Evolutionary conservation across 1,140 invertebrate species (phyloP), one percentile per base, ranked within the genome.

Genomic region (Rhyzopertha dominica): DNA sequence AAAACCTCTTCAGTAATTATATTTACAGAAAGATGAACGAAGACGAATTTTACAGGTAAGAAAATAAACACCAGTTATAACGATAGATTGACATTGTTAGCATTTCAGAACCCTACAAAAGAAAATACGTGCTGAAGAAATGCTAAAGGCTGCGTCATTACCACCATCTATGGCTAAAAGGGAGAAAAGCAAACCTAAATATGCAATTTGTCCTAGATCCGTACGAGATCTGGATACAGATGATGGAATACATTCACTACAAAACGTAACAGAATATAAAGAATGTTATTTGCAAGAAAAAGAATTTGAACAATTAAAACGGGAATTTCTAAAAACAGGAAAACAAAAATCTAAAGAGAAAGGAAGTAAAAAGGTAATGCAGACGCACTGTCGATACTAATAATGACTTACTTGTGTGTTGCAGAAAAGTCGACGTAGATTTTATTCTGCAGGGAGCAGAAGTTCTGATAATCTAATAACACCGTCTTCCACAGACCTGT

Each of bases 1-100:
- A 74, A 56, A 77, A 81, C 67, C 58, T 84, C 9, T 83, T 83
- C 54, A 79, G 77, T 17, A 81, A 80, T 51, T 80, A 81, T 41
- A 72, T 82, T 49, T 83, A 83, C 41, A 75, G 81, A 37, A 80
- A 78, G 55, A 81, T 80, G 71, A 70, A 79, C 29, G 80, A 84
- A 58, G 79, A 84, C 50, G 79, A 83, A 49, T 83, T 78, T 63
- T 81, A 79, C 56, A 75, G 80, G 81, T 82, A 40, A 19, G 10
- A 16, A 10, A 17, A 30, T 28, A 25, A 25, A n/a, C n/a, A n/a
- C n/a, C n/a, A n/a, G n/a, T n/a, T n/a, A n/a, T n/a, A n/a, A n/a
- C n/a, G n/a, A n/a, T n/a, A n/a, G n/a, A n/a, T n/a, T n/a, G n/a
- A 25, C 42, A 19, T 39, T n/a, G n/a, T n/a, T n/a, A n/a, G n/a